phyloP scores from a whole-genome alignment of 1,140 invertebrate genomes.

The Penaeus indicus region DNA sequence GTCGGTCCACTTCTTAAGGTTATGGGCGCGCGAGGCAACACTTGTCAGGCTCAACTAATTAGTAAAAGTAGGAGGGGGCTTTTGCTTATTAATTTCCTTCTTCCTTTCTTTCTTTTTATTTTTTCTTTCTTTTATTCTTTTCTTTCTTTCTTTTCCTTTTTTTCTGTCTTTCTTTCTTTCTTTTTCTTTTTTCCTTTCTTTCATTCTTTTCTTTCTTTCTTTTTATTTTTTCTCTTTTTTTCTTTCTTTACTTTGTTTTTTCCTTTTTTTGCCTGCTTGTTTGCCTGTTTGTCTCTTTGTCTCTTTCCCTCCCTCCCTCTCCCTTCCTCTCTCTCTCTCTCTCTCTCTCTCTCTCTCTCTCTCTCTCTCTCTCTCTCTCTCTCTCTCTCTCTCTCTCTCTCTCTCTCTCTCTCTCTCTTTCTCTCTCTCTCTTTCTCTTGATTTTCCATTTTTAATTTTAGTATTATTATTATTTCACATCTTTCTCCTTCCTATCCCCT shows the following conservation, averaged over 20 bases:
- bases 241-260: background rate
- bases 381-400: background rate
- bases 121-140: background rate
- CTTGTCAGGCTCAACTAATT: constrained; percentile 2
- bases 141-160: background rate
- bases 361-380: no score
- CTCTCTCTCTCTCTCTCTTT: background rate
- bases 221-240: background rate
- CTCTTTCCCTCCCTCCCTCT: no score
- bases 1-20: no score
- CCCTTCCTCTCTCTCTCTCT: no score
- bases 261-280: background rate
- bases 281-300: no score
- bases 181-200: background rate
- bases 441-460: background rate
- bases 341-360: no score
- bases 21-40: no score
- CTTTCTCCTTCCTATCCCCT: background rate
- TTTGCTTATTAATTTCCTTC: background rate
- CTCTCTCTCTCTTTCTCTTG: background rate
- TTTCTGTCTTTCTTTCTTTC: background rate
- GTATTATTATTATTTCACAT: no score
- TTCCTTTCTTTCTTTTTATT: background rate
- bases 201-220: background rate
- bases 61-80: background rate